Conservation (phyloP, 2,797 vertebrate genomes). For the Leptodactylus fallax region DNA sequence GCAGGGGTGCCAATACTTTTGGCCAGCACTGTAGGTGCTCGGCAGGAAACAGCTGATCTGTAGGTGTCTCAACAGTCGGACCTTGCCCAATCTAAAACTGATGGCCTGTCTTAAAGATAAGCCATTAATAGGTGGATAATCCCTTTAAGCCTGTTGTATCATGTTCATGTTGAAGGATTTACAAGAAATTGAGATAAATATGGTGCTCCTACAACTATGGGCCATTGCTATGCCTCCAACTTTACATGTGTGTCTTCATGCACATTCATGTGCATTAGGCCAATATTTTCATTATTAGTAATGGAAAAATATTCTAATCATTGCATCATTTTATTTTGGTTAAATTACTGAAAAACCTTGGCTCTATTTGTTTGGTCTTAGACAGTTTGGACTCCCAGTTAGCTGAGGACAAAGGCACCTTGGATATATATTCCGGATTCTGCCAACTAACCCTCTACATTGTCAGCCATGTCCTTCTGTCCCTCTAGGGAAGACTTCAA, state of each 20-base stretch:
- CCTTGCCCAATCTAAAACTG: too few relatives aligned
- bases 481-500: neutral
- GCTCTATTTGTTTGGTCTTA: neutral
- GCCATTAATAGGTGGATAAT: too few relatives aligned
- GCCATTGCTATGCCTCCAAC: neutral
- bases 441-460: neutral
- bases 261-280: neutral
- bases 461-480: conserved; percentile 4
- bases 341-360: neutral
- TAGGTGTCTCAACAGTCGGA: too few relatives aligned
- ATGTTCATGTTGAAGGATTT: neutral
- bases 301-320: neutral
- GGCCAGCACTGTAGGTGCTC: too few relatives aligned
- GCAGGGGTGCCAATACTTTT: too few relatives aligned
- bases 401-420: neutral
- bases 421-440: neutral
- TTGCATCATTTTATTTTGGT: neutral
- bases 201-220: neutral
- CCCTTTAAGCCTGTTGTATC: too few relatives aligned
- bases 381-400: neutral
- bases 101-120: too few relatives aligned
- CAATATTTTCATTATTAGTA: neutral
- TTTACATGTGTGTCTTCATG: neutral
- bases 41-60: too few relatives aligned
- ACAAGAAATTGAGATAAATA: neutral